A percentile compares a stretch with the other conserved stretches of the same genome.
Evolutionary conservation across 2,797 vertebrate genomes (phyloP).

Genomic region (Gobionotothen gibberifrons): DNA sequence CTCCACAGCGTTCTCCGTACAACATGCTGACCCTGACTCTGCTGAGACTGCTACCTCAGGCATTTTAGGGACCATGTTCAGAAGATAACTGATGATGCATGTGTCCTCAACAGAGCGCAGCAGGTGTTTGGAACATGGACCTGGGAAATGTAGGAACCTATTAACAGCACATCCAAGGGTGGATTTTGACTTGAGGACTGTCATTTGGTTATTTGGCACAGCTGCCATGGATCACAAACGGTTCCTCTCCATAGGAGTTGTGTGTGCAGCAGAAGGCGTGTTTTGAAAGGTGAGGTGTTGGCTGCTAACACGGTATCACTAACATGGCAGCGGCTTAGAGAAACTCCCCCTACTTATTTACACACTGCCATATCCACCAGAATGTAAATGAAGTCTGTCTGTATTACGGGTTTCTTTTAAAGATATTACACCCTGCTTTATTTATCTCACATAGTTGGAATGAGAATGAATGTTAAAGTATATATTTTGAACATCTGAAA

Average conservation of each 20-base stretch:
- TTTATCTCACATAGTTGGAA: background rate
- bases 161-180: background rate
- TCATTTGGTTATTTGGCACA: background rate
- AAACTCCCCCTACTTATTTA: background rate
- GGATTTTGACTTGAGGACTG: background rate
- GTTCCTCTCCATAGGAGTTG: background rate
- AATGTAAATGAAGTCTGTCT: background rate
- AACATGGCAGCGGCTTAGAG: background rate
- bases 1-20: background rate
- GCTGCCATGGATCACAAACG: background rate
- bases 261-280: background rate
- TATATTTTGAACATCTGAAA: conserved; percentile 2
- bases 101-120: no score
- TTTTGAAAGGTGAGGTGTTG: background rate
- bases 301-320: background rate
- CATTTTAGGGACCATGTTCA: conserved; percentile 12
- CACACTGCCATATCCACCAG: background rate
- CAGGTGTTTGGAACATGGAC: no score
- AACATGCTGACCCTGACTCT: background rate
- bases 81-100: no score
- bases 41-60: background rate
- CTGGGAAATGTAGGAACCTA: background rate
- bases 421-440: background rate
- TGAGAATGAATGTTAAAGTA: background rate
- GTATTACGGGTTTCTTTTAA: background rate